Evolutionary conservation across 1,140 invertebrate species (phyloP).

Genomic region (Panagrolaimus sp.): DNA sequence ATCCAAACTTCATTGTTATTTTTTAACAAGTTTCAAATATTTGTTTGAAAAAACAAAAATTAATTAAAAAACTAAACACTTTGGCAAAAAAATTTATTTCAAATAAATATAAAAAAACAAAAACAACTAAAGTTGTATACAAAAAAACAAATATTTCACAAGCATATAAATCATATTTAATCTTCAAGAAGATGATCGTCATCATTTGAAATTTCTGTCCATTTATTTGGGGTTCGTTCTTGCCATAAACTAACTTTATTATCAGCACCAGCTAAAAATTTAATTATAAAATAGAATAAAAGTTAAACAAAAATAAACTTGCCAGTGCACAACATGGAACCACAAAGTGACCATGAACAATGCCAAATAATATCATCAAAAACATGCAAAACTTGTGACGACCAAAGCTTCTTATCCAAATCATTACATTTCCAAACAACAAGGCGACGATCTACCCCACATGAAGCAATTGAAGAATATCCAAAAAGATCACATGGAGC

Average conservation of each 20-base stretch:
- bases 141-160: neutral
- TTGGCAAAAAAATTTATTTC: neutral
- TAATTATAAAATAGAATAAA: no score
- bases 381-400: constrained; percentile 68
- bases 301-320: no score
- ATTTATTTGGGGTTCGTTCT: constrained; percentile 10
- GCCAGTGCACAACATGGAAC: constrained; percentile 86
- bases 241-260: constrained; percentile 73
- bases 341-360: constrained; percentile 94
- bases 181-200: neutral
- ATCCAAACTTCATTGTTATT: no score
- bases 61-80: neutral
- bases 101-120: neutral
- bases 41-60: no score
- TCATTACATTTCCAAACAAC: constrained; percentile 74
- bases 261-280: constrained; percentile 95
- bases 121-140: neutral
- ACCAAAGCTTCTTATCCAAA: constrained; percentile 50
- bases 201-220: neutral
- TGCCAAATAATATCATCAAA: constrained; percentile 82
- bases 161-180: neutral
- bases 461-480: constrained; percentile 81
- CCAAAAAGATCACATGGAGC: constrained; percentile 82
- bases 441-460: constrained; percentile 82
- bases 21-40: neutral